A percentile compares a stretch with the other conserved stretches of the same genome.
phyloP scores from a whole-genome alignment of 2,888 invertebrate genomes.

The Cyaniris semiargus region DNA sequence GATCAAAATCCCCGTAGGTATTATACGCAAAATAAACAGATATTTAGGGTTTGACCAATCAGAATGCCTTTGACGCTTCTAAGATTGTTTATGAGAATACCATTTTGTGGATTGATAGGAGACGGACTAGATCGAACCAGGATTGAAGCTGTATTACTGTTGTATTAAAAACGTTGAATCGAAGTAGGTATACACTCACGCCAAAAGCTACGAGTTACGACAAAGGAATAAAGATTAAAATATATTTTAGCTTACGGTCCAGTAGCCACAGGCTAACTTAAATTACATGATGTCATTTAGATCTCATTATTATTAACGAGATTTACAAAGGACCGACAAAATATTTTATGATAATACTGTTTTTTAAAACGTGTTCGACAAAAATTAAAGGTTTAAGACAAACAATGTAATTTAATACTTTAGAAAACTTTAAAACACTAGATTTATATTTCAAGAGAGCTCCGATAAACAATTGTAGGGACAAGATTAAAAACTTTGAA shows the following conservation, averaged over 20 bases:
- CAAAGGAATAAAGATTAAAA: not conserved
- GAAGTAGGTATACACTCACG: no score
- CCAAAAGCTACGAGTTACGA: no score
- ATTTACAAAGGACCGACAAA: not conserved
- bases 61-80: no score
- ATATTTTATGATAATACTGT: no score
- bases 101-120: no score
- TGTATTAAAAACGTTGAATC: no score
- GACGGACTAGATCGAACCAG: no score
- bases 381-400: not conserved
- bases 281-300: not conserved
- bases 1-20: no score
- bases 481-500: not conserved
- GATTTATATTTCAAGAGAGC: not conserved
- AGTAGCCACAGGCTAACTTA: not conserved
- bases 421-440: not conserved
- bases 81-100: no score
- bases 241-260: not conserved
- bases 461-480: not conserved
- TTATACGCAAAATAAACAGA: no score
- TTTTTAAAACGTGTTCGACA: not conserved
- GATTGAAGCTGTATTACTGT: no score
- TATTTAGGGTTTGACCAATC: no score
- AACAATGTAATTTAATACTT: not conserved
- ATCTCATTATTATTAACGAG: not conserved